A percentile compares a stretch with the other conserved stretches of the same genome.
Evolutionary conservation across 2,113 vertebrate genomes (phyloP).

Genomic region (Misgurnus anguillicaudatus): DNA sequence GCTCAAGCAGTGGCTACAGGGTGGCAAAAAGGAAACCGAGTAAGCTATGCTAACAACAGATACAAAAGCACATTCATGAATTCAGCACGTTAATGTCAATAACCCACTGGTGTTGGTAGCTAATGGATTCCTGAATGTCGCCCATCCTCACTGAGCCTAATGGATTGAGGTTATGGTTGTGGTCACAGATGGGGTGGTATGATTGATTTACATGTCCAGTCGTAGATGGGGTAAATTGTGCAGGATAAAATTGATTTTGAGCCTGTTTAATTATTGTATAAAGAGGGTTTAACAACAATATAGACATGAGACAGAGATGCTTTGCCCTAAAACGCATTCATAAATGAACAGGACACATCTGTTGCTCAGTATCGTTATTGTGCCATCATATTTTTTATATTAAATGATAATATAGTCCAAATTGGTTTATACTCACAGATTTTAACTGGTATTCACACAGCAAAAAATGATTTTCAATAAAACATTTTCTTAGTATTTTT

Average conservation of each 20-base stretch:
- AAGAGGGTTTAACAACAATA: background rate
- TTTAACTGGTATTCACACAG: too few relatives aligned
- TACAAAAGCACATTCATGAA: background rate
- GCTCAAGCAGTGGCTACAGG: constrained; percentile 98
- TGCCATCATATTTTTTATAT: too few relatives aligned
- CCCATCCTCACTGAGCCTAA: constrained; percentile 16
- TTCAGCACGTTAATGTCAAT: constrained; percentile 14
- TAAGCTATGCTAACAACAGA: constrained; percentile 70
- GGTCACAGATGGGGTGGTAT: constrained; percentile 17
- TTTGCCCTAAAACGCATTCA: background rate
- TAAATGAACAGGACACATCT: background rate
- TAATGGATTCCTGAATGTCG: constrained; percentile 13
- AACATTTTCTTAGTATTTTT: too few relatives aligned
- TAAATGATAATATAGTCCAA: too few relatives aligned
- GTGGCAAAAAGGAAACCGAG: constrained; percentile 87
- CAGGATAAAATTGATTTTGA: background rate
- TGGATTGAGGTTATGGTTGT: constrained; percentile 13
- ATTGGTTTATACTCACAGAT: too few relatives aligned
- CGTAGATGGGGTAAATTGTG: background rate
- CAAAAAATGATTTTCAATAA: too few relatives aligned
- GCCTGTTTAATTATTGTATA: background rate
- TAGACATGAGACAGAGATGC: background rate
- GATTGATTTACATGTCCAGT: constrained; percentile 12
- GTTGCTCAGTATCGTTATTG: too few relatives aligned
- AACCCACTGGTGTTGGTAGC: constrained; percentile 21